Conservation (phyloP, 1,140 invertebrate genomes). For the Luehdorfia chinensis region DNA sequence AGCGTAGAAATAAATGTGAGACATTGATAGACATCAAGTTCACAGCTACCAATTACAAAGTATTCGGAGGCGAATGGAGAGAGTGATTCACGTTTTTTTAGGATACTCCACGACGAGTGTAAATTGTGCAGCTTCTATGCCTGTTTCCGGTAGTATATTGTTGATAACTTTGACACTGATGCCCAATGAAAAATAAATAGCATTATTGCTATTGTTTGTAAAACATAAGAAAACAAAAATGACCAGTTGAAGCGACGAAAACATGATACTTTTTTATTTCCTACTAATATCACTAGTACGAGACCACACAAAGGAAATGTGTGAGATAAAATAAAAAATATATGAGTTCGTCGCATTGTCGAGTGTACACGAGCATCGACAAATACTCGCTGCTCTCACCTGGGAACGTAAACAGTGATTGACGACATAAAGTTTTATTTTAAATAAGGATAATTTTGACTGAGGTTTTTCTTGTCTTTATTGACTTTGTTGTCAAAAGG, state of each 20-base stretch:
- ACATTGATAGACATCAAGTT: slow-evolving; percentile 9
- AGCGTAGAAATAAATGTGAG: neutral
- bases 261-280: neutral
- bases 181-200: neutral
- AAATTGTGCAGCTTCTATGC: neutral
- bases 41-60: slow-evolving; percentile 2
- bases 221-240: too few relatives aligned
- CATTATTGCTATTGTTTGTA: neutral
- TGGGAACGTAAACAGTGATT: neutral
- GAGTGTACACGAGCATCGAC: neutral
- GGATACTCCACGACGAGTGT: neutral
- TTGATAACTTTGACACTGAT: neutral
- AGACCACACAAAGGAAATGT: neutral
- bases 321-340: neutral
- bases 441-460: too few relatives aligned
- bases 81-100: too few relatives aligned
- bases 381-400: neutral
- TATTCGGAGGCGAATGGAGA: neutral
- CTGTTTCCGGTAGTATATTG: too few relatives aligned
- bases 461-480: too few relatives aligned
- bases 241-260: too few relatives aligned
- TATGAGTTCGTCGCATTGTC: neutral
- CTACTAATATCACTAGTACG: neutral
- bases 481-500: too few relatives aligned
- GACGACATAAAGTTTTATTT: neutral